Evolutionary conservation across 2,888 invertebrate genomes (phyloP).

Genomic region (Brenthis hecate): DNA sequence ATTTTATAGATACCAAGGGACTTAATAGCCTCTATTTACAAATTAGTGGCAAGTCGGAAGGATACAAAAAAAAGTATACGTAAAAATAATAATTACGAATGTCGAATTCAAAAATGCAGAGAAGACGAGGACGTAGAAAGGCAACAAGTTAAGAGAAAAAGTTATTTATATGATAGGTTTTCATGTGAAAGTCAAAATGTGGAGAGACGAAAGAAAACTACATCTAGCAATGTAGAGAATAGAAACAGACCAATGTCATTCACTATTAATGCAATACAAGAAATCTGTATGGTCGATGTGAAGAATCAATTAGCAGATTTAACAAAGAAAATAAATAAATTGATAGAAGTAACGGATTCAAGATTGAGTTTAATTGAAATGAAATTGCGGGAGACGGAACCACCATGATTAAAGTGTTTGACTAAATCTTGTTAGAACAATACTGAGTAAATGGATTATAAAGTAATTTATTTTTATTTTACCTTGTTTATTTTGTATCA

Average conservation of each 20-base stretch:
- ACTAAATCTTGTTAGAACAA: neutral
- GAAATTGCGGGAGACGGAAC: slow-evolving; percentile 55
- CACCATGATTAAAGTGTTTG: slow-evolving; percentile 45
- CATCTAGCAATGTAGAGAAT: slow-evolving; percentile 58
- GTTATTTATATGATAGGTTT: slow-evolving; percentile 71
- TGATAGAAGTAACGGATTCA: slow-evolving; percentile 62
- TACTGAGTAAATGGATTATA: too few species aligned
- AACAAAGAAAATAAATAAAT: slow-evolving; percentile 67
- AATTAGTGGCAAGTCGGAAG: slow-evolving; percentile 87
- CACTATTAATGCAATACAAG: slow-evolving; percentile 72
- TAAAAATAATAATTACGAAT: slow-evolving; percentile 75
- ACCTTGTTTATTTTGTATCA: too few species aligned
- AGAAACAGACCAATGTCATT: slow-evolving; percentile 64
- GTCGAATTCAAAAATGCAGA: slow-evolving; percentile 58
- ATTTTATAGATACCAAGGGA: slow-evolving; percentile 86
- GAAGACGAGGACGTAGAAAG: slow-evolving; percentile 59
- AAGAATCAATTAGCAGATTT: slow-evolving; percentile 69
- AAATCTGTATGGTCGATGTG: slow-evolving; percentile 76
- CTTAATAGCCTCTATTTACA: slow-evolving; percentile 87
- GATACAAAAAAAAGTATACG: slow-evolving; percentile 81
- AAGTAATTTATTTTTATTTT: too few species aligned
- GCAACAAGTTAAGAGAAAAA: slow-evolving; percentile 70
- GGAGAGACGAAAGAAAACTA: slow-evolving; percentile 65
- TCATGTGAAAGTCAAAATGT: slow-evolving; percentile 71
- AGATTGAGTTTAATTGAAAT: slow-evolving; percentile 60